phyloP scores from a whole-genome alignment of 2,113 vertebrate species.

The Pogonocichla stellata region DNA sequence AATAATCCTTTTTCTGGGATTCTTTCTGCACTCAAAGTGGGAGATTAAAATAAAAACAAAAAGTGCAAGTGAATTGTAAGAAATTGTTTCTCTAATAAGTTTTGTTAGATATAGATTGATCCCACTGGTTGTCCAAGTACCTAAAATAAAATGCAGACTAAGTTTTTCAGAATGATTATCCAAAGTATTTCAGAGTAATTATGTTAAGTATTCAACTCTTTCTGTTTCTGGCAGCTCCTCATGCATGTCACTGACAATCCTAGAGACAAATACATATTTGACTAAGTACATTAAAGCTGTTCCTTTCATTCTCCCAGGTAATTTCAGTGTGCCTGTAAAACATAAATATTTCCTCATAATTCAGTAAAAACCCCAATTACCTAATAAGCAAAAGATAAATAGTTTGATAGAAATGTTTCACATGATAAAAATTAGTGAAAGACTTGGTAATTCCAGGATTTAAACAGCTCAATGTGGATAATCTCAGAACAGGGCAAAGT shows the following conservation, averaged over 20 bases:
- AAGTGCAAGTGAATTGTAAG: background rate
- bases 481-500: background rate
- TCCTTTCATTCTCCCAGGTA: background rate
- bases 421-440: background rate
- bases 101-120: background rate
- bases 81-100: background rate
- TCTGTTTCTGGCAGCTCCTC: background rate
- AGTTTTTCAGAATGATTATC: background rate
- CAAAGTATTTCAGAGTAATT: background rate
- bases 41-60: background rate
- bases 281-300: background rate
- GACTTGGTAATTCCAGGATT: background rate
- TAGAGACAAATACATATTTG: background rate
- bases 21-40: background rate
- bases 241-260: background rate
- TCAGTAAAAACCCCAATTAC: rapidly evolving
- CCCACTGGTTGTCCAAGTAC: background rate
- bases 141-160: background rate
- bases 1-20: background rate
- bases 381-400: background rate
- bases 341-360: background rate
- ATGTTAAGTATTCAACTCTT: background rate
- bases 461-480: background rate
- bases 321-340: background rate
- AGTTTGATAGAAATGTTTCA: background rate